Percentiles rank a stretch among this genome's conserved stretches.
Conservation (phyloP, 2,797 vertebrate genomes). For the Hypotaenidia philippensis region DNA sequence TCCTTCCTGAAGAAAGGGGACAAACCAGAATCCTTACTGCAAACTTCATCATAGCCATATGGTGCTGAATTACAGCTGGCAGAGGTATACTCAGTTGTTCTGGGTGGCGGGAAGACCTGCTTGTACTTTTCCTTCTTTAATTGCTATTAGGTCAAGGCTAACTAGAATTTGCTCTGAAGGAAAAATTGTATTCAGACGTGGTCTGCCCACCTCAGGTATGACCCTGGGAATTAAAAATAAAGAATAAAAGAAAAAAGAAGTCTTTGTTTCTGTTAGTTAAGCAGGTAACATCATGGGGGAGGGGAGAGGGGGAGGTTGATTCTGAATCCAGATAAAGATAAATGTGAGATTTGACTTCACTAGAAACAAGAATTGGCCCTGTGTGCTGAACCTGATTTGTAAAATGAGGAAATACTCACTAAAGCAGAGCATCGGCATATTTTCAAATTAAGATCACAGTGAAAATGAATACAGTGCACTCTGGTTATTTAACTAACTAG, state of each 20-base stretch:
- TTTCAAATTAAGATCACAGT: slow-evolving; percentile 66
- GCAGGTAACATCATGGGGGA: background rate
- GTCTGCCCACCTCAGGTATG: background rate
- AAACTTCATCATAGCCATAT: background rate
- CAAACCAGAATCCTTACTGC: background rate
- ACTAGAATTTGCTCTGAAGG: background rate
- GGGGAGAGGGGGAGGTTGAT: background rate
- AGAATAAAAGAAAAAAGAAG: background rate
- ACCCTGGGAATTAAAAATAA: background rate
- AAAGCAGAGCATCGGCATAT: slow-evolving; percentile 10
- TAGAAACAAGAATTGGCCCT: background rate
- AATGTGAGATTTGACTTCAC: background rate
- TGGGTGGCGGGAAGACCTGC: background rate
- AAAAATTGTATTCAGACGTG: background rate
- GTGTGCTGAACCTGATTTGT: slow-evolving; percentile 18
- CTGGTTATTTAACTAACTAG: slow-evolving; percentile 58
- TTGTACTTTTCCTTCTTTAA: background rate
- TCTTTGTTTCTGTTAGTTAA: background rate
- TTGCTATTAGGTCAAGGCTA: background rate
- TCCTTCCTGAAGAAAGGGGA: background rate
- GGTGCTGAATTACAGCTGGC: background rate
- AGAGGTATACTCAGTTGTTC: background rate
- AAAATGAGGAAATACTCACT: slow-evolving; percentile 26
- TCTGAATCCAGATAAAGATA: background rate
- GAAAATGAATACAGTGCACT: slow-evolving; percentile 55